phyloP scores from a whole-genome alignment of 2,797 vertebrate genomes.

The Enteromius paludinosus region DNA sequence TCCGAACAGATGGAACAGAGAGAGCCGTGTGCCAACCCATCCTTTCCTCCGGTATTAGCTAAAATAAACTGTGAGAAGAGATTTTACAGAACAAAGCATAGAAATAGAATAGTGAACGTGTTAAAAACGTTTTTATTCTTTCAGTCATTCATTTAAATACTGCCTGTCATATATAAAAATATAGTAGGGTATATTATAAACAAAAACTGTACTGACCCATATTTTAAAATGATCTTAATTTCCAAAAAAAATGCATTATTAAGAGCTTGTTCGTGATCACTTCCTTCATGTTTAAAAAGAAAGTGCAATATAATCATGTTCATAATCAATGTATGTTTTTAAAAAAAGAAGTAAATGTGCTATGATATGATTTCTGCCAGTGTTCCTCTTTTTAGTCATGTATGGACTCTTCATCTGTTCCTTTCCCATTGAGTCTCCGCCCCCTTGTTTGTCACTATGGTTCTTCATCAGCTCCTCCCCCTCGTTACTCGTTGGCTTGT shows the following conservation, averaged over 20 bases:
- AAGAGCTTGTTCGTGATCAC: background rate
- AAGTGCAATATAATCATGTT: background rate
- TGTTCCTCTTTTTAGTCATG: no score
- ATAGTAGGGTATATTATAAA: background rate
- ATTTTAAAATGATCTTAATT: background rate
- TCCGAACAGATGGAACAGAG: conserved; percentile 35
- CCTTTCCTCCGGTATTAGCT: background rate
- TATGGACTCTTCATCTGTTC: no score
- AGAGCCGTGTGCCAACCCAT: conserved; percentile 8
- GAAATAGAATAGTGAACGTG: background rate
- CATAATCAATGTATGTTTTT: no score
- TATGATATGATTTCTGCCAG: no score
- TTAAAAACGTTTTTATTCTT: background rate
- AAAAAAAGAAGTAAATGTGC: background rate
- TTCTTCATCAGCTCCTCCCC: no score
- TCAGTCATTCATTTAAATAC: background rate
- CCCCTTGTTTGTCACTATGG: no score
- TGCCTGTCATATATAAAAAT: background rate
- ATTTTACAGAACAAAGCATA: background rate
- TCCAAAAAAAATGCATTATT: background rate
- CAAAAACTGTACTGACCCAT: no score
- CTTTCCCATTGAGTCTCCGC: no score
- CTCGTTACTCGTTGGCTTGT: no score
- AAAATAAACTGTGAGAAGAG: background rate
- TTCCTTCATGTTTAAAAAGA: background rate